Evolutionary conservation across 2,797 vertebrate genomes (phyloP).

Genomic region (Peromyscus eremicus): DNA sequence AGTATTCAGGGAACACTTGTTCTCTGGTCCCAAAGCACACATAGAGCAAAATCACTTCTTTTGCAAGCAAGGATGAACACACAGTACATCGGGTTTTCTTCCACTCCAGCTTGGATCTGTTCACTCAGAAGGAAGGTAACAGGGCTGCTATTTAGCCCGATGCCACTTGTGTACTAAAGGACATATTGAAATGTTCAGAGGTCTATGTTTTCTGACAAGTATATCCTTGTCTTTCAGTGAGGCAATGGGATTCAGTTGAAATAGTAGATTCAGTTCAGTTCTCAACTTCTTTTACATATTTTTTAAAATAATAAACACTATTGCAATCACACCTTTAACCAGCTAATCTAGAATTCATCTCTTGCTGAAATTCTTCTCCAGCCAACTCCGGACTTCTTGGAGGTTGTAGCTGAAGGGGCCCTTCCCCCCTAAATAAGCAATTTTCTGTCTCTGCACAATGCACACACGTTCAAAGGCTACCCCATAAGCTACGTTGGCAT

Average conservation of each 20-base stretch:
- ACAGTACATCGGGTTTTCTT: conserved; percentile 49
- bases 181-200: conserved; percentile 61
- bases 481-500: conserved; percentile 96
- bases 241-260: conserved; percentile 77
- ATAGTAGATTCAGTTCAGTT: conserved; percentile 68
- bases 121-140: conserved; percentile 38
- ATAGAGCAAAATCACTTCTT: conserved; percentile 10
- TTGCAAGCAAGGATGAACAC: conserved; percentile 45
- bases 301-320: conserved; percentile 80
- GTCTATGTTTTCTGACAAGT: conserved; percentile 78
- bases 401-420: conserved; percentile 98
- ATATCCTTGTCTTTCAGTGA: conserved; percentile 73
- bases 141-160: conserved; percentile 46
- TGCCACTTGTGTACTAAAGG: conserved; percentile 60
- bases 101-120: conserved; percentile 58
- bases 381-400: conserved; percentile 94
- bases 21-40: conserved; percentile 56
- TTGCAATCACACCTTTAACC: conserved; percentile 71
- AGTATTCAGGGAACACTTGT: conserved; percentile 42
- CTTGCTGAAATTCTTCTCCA: conserved; percentile 94
- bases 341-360: conserved; percentile 88
- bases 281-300: conserved; percentile 66
- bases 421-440: conserved; percentile 96
- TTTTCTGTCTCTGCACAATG: conserved; percentile 96
- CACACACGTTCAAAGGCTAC: conserved; percentile 97